These are phyloP conservation scores for Mystacides longicornis DNA, from an alignment of 2,888 invertebrate genomes.

Conservation along the genomic window DNA sequence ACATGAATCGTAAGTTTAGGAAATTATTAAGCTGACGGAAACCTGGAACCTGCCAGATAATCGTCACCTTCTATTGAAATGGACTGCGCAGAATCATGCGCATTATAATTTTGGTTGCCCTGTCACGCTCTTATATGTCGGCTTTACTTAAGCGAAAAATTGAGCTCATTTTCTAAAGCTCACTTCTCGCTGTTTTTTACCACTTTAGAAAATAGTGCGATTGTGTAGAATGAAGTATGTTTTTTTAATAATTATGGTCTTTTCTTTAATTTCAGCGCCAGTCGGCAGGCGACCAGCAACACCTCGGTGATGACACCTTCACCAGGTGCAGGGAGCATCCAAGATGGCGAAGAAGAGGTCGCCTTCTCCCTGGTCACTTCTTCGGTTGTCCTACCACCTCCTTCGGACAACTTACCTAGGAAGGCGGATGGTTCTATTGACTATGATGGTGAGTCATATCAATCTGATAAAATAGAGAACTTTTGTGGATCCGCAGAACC, in stretches of 20 bases:
- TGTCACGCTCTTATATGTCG: not conserved
- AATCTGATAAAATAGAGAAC: no score
- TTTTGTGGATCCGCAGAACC: no score
- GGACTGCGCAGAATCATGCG: no score
- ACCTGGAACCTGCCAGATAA: no score
- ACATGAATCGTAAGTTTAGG: no score
- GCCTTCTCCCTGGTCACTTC: conserved; percentile 31
- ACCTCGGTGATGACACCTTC: conserved; percentile 26
- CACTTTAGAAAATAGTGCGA: no score
- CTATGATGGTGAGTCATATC: conserved; percentile 70
- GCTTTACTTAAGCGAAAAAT: not conserved
- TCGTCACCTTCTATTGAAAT: no score
- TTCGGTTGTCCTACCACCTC: conserved; percentile 30
- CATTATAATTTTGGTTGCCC: not conserved
- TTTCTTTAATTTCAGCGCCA: conserved; percentile 30
- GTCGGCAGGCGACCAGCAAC: conserved; percentile 31
- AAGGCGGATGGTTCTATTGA: conserved; percentile 67
- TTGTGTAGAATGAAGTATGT: not conserved
- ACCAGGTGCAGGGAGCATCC: conserved; percentile 33
- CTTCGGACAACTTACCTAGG: conserved; percentile 37
- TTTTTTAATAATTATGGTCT: not conserved
- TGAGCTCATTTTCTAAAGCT: no score
- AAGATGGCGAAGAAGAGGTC: conserved; percentile 28
- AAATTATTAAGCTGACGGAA: no score
- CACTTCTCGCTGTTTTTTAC: no score